Evolutionary conservation across 1,140 invertebrate species (phyloP).

Genomic region (Brachionus rotundiformis): DNA sequence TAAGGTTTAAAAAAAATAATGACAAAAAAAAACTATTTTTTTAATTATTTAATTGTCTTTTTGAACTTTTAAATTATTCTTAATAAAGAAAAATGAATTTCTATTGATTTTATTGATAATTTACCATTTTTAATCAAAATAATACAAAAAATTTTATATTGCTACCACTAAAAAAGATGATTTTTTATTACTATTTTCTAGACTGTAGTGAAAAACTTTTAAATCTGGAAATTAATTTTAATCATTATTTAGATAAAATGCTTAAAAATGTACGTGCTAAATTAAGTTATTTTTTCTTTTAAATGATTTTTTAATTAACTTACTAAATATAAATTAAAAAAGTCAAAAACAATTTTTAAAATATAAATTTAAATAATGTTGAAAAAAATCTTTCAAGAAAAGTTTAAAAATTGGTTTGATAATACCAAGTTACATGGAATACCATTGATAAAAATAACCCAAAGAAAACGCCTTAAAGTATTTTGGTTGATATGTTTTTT

Average conservation of each 20-base stretch:
- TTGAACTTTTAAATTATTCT: no score
- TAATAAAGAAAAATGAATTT: no score
- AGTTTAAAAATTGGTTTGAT: slow-evolving; percentile 8
- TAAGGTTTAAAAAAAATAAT: no score
- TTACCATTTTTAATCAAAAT: no score
- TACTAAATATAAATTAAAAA: neutral
- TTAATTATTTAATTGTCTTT: no score
- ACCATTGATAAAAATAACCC: neutral
- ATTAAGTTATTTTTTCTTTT: neutral
- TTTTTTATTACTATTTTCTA: no score
- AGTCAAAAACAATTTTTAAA: neutral
- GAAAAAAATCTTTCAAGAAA: neutral
- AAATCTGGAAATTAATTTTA: no score
- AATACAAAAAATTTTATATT: no score
- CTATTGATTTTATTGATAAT: no score
- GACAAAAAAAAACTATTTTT: no score
- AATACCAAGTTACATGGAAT: slow-evolving; percentile 33
- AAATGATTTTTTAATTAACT: neutral
- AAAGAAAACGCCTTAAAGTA: neutral
- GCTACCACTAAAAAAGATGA: no score
- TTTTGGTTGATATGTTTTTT: slow-evolving; percentile 11
- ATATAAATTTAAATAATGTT: neutral
- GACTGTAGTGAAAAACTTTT: no score
- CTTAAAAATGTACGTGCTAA: neutral
- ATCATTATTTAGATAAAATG: neutral